Percentiles rank a stretch among this genome's conserved stretches.
phyloP scores from a whole-genome alignment of 1,140 invertebrate genomes.

The Rhyacophila brunnea region DNA sequence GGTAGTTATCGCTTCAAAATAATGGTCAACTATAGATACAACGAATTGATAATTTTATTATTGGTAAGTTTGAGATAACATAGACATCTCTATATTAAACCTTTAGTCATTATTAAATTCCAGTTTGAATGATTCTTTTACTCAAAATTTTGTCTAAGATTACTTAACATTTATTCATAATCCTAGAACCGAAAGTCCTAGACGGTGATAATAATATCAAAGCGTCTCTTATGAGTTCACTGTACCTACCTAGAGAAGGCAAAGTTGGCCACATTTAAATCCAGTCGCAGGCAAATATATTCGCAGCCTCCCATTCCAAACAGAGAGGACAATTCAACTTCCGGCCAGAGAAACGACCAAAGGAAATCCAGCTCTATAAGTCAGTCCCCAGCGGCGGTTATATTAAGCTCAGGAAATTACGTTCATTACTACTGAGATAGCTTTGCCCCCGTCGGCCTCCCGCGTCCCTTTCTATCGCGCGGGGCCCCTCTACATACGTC shows the following conservation, averaged over 20 bases:
- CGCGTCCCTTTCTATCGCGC: neutral
- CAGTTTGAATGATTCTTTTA: too few relatives aligned
- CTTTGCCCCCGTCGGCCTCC: slow-evolving; percentile 12
- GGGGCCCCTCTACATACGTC: neutral
- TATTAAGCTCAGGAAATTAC: slow-evolving; percentile 37
- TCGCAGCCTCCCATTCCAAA: slow-evolving; percentile 33
- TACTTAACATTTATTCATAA: too few relatives aligned
- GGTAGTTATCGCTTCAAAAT: too few relatives aligned
- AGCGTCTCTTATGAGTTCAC: slow-evolving; percentile 2
- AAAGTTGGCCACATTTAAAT: slow-evolving; percentile 28
- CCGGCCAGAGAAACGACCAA: slow-evolving; percentile 30
- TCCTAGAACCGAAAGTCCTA: too few relatives aligned
- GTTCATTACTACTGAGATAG: slow-evolving; percentile 33
- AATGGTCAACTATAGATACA: too few relatives aligned
- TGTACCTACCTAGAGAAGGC: slow-evolving; percentile 11
- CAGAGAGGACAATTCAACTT: slow-evolving; percentile 32
- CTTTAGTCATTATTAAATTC: too few relatives aligned
- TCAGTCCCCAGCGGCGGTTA: slow-evolving; percentile 33
- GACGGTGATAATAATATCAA: neutral
- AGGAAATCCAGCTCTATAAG: slow-evolving; percentile 35
- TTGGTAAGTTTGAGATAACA: too few relatives aligned
- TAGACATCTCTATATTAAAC: too few relatives aligned
- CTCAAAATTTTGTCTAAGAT: too few relatives aligned
- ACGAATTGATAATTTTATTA: too few relatives aligned
- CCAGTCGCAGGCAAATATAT: slow-evolving; percentile 31